Evolutionary conservation across 2,113 vertebrate genomes (phyloP).

Genomic region (Syngnathus floridae): DNA sequence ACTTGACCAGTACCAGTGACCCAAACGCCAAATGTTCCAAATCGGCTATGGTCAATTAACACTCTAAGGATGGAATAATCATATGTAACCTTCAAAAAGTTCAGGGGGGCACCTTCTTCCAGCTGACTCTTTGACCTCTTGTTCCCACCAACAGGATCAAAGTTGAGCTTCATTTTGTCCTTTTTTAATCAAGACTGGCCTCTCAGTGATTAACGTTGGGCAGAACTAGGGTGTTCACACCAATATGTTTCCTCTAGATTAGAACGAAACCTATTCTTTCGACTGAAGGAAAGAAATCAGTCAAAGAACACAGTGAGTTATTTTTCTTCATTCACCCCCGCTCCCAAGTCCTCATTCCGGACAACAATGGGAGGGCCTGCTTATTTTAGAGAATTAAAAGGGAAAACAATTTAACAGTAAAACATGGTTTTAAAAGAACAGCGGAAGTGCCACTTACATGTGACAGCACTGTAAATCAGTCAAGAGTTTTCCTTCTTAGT

Average conservation of each 20-base stretch:
- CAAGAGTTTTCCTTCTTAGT: background rate
- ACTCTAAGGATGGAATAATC: conserved; percentile 50
- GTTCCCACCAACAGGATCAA: conserved; percentile 76
- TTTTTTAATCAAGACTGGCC: conserved; percentile 66
- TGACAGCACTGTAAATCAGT: conserved; percentile 7
- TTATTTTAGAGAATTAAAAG: conserved; percentile 12
- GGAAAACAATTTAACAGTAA: conserved; percentile 6
- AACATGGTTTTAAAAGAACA: conserved; percentile 6
- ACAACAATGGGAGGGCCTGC: conserved; percentile 5
- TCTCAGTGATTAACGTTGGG: conserved; percentile 59
- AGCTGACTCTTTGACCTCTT: conserved; percentile 78
- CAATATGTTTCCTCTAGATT: conserved; percentile 75
- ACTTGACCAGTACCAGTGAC: conserved; percentile 26
- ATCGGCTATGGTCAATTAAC: conserved; percentile 68
- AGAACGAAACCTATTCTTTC: conserved; percentile 29
- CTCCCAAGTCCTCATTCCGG: background rate
- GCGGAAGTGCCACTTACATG: conserved; percentile 5
- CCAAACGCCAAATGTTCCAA: conserved; percentile 50
- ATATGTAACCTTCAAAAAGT: conserved; percentile 63
- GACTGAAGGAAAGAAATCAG: conserved; percentile 31
- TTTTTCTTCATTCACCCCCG: background rate
- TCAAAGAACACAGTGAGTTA: conserved; percentile 11
- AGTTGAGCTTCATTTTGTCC: conserved; percentile 69
- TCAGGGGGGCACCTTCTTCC: conserved; percentile 87
- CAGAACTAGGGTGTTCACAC: conserved; percentile 59